These are phyloP conservation scores for Crotophaga sulcirostris DNA, from an alignment of 2,113 vertebrate genomes.

Conservation along the genomic window DNA sequence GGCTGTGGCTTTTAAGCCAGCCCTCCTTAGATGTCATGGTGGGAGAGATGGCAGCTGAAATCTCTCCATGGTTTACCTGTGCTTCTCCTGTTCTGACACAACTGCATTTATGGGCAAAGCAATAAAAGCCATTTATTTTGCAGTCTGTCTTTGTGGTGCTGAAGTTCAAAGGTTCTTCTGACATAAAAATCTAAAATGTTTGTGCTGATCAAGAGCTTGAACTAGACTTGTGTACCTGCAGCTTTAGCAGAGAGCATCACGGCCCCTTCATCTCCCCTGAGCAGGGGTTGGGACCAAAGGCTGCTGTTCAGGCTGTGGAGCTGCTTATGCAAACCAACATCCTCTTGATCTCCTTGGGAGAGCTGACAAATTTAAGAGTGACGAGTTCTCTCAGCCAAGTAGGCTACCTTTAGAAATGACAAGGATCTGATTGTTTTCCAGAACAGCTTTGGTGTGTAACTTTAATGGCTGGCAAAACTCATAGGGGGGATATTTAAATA, in stretches of 20 bases:
- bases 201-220: background rate
- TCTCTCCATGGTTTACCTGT: fast-evolving
- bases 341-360: background rate
- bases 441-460: background rate
- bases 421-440: background rate
- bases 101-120: background rate
- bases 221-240: fast-evolving
- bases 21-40: background rate
- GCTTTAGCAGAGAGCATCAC: background rate
- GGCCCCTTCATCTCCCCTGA: background rate
- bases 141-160: background rate
- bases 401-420: background rate
- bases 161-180: constrained; percentile 12
- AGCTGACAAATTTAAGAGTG: background rate
- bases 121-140: background rate
- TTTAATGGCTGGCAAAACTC: background rate
- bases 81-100: background rate
- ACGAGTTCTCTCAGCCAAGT: background rate
- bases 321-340: background rate
- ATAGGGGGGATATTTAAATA: background rate
- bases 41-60: background rate
- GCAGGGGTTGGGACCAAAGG: fast-evolving
- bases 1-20: background rate
- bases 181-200: background rate
- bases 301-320: background rate